A percentile compares a stretch with the other conserved stretches of the same genome.
Conservation (phyloP, 2,797 vertebrate species). For the Diplodus puntazzo region DNA sequence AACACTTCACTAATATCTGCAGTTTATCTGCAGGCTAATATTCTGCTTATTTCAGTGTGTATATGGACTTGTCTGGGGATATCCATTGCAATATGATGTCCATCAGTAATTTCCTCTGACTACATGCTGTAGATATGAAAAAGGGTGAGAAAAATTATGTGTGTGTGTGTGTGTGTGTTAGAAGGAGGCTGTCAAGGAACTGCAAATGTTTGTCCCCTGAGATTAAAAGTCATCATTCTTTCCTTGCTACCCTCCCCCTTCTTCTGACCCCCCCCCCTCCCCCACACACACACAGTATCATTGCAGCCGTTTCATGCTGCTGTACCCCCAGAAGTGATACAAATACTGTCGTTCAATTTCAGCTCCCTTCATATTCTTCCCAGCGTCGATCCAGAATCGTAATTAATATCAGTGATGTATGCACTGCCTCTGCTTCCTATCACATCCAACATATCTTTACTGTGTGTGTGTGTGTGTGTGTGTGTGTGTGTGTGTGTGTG, state of each 20-base stretch:
- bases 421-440: conserved; percentile 21
- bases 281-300: conserved; percentile 4
- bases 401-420: conserved; percentile 68
- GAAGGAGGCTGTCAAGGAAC: conserved; percentile 42
- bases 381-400: conserved; percentile 39
- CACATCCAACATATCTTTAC: conserved; percentile 17
- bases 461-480: conserved; percentile 16
- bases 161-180: conserved; percentile 11
- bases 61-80: conserved; percentile 1
- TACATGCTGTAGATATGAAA: conserved; percentile 20
- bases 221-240: conserved; percentile 66
- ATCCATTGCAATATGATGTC: conserved; percentile 13
- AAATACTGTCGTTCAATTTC: conserved; percentile 30
- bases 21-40: conserved; percentile 21
- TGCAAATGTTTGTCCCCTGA: conserved; percentile 56
- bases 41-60: not conserved
- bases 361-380: conserved; percentile 4
- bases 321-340: conserved; percentile 23
- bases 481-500: no score
- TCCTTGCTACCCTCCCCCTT: conserved; percentile 20
- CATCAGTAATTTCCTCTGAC: conserved; percentile 51
- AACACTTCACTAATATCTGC: not conserved
- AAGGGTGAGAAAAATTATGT: not conserved
- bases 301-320: conserved; percentile 27
- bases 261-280: no score